Base-by-base conservation (phyloP, 2,888 invertebrate genomes). In the Noctua comes region DNA sequence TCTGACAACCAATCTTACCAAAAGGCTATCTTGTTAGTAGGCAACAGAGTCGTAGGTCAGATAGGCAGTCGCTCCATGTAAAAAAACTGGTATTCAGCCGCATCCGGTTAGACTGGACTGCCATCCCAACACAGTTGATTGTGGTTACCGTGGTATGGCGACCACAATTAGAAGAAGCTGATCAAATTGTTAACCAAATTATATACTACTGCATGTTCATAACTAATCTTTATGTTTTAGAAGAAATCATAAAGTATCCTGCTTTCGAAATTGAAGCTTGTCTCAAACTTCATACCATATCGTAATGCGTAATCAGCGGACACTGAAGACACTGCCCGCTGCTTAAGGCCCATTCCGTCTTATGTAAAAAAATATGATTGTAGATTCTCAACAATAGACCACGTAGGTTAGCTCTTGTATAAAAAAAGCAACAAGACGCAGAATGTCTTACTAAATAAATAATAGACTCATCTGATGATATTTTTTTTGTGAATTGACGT, bases 401-500 rank as follows among this genome's bases (percentile, higher is more conserved):
- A 76, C 77, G 80, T 76, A 82, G 54, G 10, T 66, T 57, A 66
- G 21, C 40, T 3, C n/a, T 48, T 54, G 51, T 7, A 27, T 36
- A 65, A 82, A 54, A 54, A 31, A 71, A 70, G 21, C 21, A 18
- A 16, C 48, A 70, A 77, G 8, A 77, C 69, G 70, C 70, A 46
- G 43, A 76, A 71, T 68, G n/a, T 66, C 66, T 62, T 31, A 75
- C 66, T 73, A 36, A 82, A 70, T 73, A 71, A 74, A 83, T 83
- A 71, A 68, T 72, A 36, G 36, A 73, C 70, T 69, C 71, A 73
- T 74, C 68, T 75, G 70, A 83, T 77, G 68, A 68, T 59, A 66
- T 74, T 85, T 85, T 31, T 77, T 84, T 83, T 85, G 51, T 69
- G 2, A 43, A 51, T 51, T 43, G 68, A 73, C 64, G 68, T 54